Evolutionary conservation across 2,113 vertebrate genomes (phyloP).

Genomic region (human): DNA sequence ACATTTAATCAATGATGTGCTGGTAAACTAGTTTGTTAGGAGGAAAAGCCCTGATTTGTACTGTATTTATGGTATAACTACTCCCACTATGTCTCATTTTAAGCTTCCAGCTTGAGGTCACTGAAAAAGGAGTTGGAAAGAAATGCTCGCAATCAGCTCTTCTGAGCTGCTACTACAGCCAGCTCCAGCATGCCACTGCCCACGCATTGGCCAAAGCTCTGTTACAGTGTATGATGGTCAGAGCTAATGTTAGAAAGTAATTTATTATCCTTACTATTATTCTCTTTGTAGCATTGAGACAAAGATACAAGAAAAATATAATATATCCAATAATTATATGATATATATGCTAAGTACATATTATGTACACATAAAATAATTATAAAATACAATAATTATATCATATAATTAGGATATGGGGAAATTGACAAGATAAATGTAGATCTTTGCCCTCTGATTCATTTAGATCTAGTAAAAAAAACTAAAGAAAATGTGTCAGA

Average conservation of each 20-base stretch:
- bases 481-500: background rate
- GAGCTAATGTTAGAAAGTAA: background rate
- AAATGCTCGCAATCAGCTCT: fast-evolving
- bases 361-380: too few relatives aligned
- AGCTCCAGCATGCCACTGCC: fast-evolving
- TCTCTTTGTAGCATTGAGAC: background rate
- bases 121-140: background rate
- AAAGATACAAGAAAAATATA: background rate
- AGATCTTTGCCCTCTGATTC: background rate
- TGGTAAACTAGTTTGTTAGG: background rate
- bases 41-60: background rate
- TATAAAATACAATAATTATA: too few relatives aligned
- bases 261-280: background rate
- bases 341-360: too few relatives aligned
- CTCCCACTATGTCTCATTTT: background rate
- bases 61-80: background rate
- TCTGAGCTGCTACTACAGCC: background rate
- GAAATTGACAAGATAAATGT: background rate
- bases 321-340: too few relatives aligned
- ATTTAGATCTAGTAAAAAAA: background rate
- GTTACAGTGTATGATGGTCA: background rate
- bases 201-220: fast-evolving
- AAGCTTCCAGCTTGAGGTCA: background rate
- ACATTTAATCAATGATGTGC: background rate
- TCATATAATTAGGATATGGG: background rate